phyloP scores from a whole-genome alignment of 2,113 vertebrate species.

The Cynopterus brachyotis region DNA sequence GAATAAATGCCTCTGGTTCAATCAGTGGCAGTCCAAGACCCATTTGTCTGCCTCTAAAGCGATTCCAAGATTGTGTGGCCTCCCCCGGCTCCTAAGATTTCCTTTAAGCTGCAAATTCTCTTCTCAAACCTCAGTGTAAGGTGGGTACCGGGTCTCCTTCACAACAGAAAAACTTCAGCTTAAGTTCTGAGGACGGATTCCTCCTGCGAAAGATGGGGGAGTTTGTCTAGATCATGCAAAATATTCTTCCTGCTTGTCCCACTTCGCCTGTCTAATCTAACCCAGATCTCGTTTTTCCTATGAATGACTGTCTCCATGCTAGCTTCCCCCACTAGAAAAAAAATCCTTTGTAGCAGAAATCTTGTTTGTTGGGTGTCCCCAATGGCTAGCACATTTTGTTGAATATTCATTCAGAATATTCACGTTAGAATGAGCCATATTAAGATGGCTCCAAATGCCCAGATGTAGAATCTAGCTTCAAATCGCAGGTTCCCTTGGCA shows the following conservation, averaged over 20 bases:
- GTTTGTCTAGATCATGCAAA: neutral
- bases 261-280: neutral
- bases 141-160: neutral
- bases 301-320: neutral
- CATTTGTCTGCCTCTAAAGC: neutral
- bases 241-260: neutral
- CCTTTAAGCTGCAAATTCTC: neutral
- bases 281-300: neutral
- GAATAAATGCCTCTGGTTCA: neutral
- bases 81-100: neutral
- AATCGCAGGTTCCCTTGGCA: neutral
- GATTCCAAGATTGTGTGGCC: neutral
- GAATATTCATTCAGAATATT: neutral
- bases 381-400: neutral
- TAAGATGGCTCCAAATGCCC: neutral
- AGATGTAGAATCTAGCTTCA: conserved; percentile 16
- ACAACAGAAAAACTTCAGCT: neutral
- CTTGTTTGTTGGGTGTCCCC: neutral
- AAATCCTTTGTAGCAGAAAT: neutral
- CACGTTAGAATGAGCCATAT: neutral
- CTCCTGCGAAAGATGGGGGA: neutral
- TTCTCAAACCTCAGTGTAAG: neutral
- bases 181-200: neutral
- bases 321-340: neutral
- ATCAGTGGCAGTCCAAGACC: neutral